Conservation (phyloP, 2,888 invertebrate species). For the Cantharis nigra region DNA sequence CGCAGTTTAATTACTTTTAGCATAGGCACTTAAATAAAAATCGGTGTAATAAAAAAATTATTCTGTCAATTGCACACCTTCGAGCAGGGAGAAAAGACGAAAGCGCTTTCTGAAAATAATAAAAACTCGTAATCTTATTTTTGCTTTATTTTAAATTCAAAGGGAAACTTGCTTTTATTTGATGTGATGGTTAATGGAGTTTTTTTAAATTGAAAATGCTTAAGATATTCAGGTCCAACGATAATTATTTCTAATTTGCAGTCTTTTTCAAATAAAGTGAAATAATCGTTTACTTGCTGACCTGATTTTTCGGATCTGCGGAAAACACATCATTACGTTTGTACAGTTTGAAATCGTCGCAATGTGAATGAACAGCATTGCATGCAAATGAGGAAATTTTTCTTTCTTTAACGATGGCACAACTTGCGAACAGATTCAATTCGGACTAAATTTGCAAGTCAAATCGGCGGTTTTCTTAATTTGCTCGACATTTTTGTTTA, state of each 20-base stretch:
- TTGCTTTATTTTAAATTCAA: background rate
- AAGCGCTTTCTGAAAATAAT: background rate
- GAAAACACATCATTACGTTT: background rate
- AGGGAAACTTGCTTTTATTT: background rate
- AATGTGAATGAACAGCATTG: conserved; percentile 7
- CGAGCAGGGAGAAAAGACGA: background rate
- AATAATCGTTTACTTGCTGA: background rate
- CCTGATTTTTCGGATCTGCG: background rate
- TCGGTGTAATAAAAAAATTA: background rate
- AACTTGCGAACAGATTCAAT: conserved; percentile 13
- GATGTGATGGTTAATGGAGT: background rate
- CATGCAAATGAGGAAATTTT: conserved; percentile 16
- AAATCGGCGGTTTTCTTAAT: conserved; percentile 6
- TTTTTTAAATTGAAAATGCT: background rate
- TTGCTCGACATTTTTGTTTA: background rate
- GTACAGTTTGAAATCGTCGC: conserved; percentile 3
- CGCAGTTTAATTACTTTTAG: background rate
- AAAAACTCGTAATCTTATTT: background rate
- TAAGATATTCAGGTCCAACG: background rate
- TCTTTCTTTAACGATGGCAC: conserved; percentile 10
- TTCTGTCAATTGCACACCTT: background rate
- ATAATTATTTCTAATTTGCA: background rate
- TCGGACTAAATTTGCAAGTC: conserved; percentile 11
- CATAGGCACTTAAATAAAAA: background rate
- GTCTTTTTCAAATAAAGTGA: background rate